These are phyloP conservation scores for Tamias sibiricus DNA, from an alignment of 2,113 vertebrate species.

Conservation along the genomic window DNA sequence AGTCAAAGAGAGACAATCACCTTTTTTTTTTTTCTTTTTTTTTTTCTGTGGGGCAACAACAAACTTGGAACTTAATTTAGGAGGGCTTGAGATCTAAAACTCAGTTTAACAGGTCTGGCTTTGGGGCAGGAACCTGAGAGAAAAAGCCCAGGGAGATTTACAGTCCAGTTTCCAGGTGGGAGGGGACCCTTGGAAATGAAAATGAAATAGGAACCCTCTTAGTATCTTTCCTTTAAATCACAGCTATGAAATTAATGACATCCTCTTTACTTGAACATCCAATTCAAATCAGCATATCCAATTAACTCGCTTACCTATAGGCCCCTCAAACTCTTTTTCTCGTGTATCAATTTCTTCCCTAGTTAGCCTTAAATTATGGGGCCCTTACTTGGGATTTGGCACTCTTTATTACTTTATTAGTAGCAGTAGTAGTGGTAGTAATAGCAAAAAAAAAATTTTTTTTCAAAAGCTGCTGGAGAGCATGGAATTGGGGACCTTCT, in stretches of 20 bases:
- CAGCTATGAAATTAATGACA: constrained; percentile 82
- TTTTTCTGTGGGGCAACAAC: not conserved
- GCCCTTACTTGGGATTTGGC: not conserved
- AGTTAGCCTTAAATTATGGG: constrained; percentile 65
- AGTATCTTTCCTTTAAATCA: constrained; percentile 81
- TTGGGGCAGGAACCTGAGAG: not conserved
- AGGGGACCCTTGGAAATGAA: constrained; percentile 63
- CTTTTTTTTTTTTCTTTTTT: not conserved
- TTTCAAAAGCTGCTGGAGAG: not conserved
- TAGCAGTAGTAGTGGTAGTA: not conserved
- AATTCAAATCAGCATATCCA: constrained; percentile 84
- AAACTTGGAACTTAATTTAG: not conserved
- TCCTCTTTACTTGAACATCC: constrained; percentile 79
- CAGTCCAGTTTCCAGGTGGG: not conserved
- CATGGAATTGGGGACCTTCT: not conserved
- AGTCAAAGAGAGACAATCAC: not conserved
- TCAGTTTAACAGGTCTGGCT: not conserved
- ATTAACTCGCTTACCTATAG: constrained; percentile 85
- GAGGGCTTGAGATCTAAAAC: not conserved
- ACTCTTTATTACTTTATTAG: not conserved
- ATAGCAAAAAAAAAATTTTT: not conserved
- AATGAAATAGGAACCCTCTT: constrained; percentile 78
- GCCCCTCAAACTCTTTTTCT: constrained; percentile 62
- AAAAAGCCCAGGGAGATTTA: not conserved
- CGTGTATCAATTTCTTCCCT: constrained; percentile 69